Conservation (phyloP, 2,113 vertebrate genomes). For the Circaetus cinerascens region DNA sequence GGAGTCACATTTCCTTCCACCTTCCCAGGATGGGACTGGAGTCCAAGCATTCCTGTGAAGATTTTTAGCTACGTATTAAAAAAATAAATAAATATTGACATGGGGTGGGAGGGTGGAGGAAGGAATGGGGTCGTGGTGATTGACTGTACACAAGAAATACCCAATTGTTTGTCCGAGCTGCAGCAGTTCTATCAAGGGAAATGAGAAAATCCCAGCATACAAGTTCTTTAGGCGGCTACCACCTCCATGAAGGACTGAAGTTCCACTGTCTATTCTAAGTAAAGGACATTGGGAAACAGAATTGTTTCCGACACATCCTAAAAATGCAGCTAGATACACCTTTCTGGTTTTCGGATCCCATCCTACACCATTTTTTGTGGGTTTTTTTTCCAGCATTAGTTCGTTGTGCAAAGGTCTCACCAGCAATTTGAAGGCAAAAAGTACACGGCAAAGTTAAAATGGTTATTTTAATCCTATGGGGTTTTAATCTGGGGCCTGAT, state of each 20-base stretch:
- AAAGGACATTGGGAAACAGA: not conserved
- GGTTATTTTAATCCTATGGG: not conserved
- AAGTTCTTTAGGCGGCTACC: not conserved
- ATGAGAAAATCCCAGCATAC: not conserved
- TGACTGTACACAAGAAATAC: not conserved
- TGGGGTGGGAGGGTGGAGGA: not conserved
- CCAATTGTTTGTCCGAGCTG: rapidly evolving
- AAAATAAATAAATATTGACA: not conserved
- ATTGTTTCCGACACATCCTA: not conserved
- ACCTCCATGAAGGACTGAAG: not conserved
- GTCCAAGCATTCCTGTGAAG: not conserved
- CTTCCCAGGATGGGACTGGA: not conserved
- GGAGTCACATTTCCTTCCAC: not conserved
- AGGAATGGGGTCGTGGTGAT: not conserved
- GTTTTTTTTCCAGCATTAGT: not conserved
- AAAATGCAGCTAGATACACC: not conserved
- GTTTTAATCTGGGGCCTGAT: not conserved
- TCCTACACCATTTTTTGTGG: not conserved
- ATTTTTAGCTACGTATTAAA: not conserved
- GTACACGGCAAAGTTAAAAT: not conserved
- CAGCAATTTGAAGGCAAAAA: not conserved
- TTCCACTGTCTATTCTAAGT: not conserved
- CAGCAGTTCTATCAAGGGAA: not conserved
- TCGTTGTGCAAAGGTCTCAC: not conserved
- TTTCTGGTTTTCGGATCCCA: not conserved